A percentile compares a stretch with the other conserved stretches of the same genome.
These are phyloP conservation scores for Rapana venosa DNA, from an alignment of 2,888 invertebrate genomes.

Conservation along the genomic window DNA sequence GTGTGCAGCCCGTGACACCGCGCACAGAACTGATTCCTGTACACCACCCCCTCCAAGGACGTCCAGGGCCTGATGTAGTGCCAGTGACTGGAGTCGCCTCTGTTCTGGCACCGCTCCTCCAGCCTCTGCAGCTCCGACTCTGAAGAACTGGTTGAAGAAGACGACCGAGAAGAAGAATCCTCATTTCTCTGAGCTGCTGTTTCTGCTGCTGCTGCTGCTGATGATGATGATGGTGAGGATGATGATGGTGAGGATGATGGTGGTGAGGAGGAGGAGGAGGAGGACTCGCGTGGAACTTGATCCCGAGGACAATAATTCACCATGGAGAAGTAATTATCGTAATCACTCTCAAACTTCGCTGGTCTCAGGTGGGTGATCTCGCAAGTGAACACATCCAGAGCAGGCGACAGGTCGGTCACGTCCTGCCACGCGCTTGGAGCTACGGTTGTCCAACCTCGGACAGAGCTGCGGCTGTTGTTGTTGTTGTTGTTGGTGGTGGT, in stretches of 20 bases:
- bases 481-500: no score
- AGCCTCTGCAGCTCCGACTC: not conserved
- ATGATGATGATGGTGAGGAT: no score
- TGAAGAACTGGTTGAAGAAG: not conserved
- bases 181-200: not conserved
- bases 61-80: conserved; percentile 17
- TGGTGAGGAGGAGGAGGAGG: not conserved
- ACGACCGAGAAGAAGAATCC: not conserved
- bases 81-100: conserved; percentile 30
- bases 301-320: not conserved
- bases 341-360: not conserved
- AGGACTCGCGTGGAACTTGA: not conserved
- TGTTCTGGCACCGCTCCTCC: conserved; percentile 28
- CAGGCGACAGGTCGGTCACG: not conserved
- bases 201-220: no score
- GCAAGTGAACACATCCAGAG: not conserved
- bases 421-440: not conserved
- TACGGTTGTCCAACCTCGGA: not conserved
- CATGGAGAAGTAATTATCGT: conserved; percentile 4
- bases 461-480: no score
- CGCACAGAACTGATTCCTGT: conserved; percentile 37
- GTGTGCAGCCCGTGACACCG: conserved; percentile 14
- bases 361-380: not conserved
- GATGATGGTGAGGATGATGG: no score
- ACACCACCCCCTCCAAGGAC: not conserved